Evolutionary conservation across 2,888 invertebrate genomes (phyloP), one percentile per base, ranked within the genome.

Genomic region (Ophion obscuratus): DNA sequence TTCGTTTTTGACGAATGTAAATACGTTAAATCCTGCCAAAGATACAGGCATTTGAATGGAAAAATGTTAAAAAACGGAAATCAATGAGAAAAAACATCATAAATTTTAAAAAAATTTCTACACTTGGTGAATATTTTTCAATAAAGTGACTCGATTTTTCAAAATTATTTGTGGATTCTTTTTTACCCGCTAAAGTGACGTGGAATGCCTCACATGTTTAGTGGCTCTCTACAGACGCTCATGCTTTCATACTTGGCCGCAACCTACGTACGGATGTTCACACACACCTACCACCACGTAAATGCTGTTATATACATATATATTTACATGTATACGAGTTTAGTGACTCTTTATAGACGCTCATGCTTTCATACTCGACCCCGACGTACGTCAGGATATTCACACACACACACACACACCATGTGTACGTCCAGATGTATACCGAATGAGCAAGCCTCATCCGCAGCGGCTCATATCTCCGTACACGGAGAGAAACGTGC

Each of bases 391-490:
- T 57, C 14, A 24, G 20, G 9, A 36, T 10, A 10, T 11, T 17
- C 57, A 31, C 17, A 27, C 62, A 64, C 47, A 71, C 36, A 59
- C 59, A 20, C 31, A 57, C 66, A 11, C 36, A 7, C 31, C 57
- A 17, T 36, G 53, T 73, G 10, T 59, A 47, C 59, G 31, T 31
- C 36, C 31, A 14, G 36, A 44, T 70, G 66, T 53, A 53, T 14
- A 53, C 1, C 7, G 36, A 68, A 66, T n/a, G 20, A 7, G 66
- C 71, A 27, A 73, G 76, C 76, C n/a, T 36, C 40, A n/a, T 71
- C 53, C 14, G 27, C 31, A 76, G 62, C 71, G 61, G 78, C 74
- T 57, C 83, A 36, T 78, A 78, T 64, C 61, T 75, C 44, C 11
- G 67, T 57, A 44, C 61, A 70, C 31, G 62, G 73, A 75, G 14